These are phyloP conservation scores for Bujurquina vittata DNA, from an alignment of 2,113 vertebrate genomes.

Conservation along the genomic window DNA sequence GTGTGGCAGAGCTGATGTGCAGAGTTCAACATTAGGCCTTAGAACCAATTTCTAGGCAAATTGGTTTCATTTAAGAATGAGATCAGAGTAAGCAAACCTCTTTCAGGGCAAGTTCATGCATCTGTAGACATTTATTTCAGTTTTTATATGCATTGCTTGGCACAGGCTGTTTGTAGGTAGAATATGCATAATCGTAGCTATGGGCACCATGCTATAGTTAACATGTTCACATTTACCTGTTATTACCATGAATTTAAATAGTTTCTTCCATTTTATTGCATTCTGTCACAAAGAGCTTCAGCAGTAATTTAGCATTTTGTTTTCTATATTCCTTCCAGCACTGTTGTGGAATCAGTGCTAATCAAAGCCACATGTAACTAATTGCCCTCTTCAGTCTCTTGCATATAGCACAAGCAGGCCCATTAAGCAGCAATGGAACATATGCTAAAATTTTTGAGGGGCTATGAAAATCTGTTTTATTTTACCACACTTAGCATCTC, in stretches of 20 bases:
- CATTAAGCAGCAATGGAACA: conserved; percentile 64
- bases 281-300: conserved; percentile 64
- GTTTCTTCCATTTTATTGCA: conserved; percentile 58
- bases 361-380: conserved; percentile 71
- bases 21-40: conserved; percentile 83
- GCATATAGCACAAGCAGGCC: conserved; percentile 51
- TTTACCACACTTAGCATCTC: conserved; percentile 46
- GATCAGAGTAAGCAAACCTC: conserved; percentile 84
- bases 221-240: conserved; percentile 71
- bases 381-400: conserved; percentile 67
- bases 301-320: conserved; percentile 59
- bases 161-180: conserved; percentile 69
- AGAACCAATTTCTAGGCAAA: conserved; percentile 88
- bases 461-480: conserved; percentile 53
- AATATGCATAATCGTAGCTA: conserved; percentile 74
- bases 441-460: conserved; percentile 56
- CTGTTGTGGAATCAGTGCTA: conserved; percentile 62
- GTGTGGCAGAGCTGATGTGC: conserved; percentile 76
- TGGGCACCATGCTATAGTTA: conserved; percentile 55
- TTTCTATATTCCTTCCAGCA: conserved; percentile 57
- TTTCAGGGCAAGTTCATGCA: conserved; percentile 82
- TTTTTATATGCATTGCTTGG: conserved; percentile 75
- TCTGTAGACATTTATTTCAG: conserved; percentile 78
- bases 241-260: conserved; percentile 66
- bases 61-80: conserved; percentile 87